Base-by-base conservation (phyloP, 2,797 vertebrate species). In the Crocodylus rhombifer region DNA sequence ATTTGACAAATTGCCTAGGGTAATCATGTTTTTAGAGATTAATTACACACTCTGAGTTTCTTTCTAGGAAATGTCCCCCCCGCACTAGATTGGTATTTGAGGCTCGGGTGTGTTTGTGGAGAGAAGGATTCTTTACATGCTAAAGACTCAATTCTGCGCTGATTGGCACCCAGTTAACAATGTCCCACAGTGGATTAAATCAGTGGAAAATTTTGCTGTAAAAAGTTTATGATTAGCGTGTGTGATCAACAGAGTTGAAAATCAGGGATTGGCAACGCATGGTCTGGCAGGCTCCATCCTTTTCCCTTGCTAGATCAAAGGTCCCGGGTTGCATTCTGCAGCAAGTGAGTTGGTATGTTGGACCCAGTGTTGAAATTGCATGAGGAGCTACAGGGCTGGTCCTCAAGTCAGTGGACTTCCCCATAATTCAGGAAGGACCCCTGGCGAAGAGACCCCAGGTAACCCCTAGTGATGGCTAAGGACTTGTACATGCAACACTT, bases 61-160 rank as follows among this genome's bases (percentile, higher is more conserved):
- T 80, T 91, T 87, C 81, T 83, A 95, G 90, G 80, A 88, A 88
- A 81, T 90, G 57, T 84, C 76, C 63, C 73, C 90, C 86, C 26
- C 26, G 33, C 33, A 36, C 76, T 86, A 25, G 11, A 65, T 57
- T 88, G 84, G 7, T 36, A 25, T 87, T 94, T 89, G 62, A 81
- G 55, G 33, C 60, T 75, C 25, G 15, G 69, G 12, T 42, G 26
- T 28, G 33, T 69, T 30, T 58, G 28, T 56, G 8, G 13, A 21
- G 11, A 12, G 69, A 36, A 80, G 13, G 17, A 42, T 16, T 64
- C 51, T 65, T 30, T 28, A 12, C 57, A 73, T 25, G 21, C 36
- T 51, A 30, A 18, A 21, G 79, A 55, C 69, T 86, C 77, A 23
- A 5, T 76, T 6, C 79, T 88, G 14, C 58, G 42, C 14, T 12